Evolutionary conservation across 2,888 invertebrate genomes (phyloP), one percentile per base, ranked within the genome.

Genomic region (Hypena proboscidalis): DNA sequence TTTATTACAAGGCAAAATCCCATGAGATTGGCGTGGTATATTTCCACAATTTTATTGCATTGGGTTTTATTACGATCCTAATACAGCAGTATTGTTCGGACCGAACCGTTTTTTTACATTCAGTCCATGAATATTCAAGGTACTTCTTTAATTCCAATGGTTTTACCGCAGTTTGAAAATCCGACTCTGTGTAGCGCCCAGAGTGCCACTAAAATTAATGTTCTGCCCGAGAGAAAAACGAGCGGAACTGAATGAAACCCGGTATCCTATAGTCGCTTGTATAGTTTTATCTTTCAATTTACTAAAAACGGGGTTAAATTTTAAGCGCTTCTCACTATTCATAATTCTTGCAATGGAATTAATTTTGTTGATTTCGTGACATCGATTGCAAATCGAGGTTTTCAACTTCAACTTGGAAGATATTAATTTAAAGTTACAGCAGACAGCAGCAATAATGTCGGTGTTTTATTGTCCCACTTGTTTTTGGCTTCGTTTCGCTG

Each of bases 141-240:
- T 48, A 54, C 59, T 67, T 65, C 62, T 67, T 74, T 77, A 80
- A 78, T 77, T 77, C 71, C 70, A 65, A 78, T 82, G 83, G 79
- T 81, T 83, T 75, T 63, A 69, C 77, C 77, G 76, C 82, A 81
- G 81, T 85, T 85, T 86, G 74, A 83, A 86, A 88, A 85, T 83
- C 82, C 80, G 46, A 66, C 73, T 67, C 67, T 71, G 75, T 74
- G 77, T 74, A 72, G 77, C 77, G 75, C 80, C 77, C 74, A 62
- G 80, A 82, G 89, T 85, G 87, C 80, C 78, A 81, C 80, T 83
- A 80, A 89, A 90, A 89, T 89, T 86, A 89, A 90, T 90, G 88
- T 85, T 81, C 86, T 85, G 88, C 83, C 87, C 83, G 78, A 74
- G 80, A 86, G 89, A 89, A 88, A 90, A 90, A 90, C 86, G 89